Base-by-base conservation (phyloP, 1,140 invertebrate genomes). In the Aphelinus atriplicis region DNA sequence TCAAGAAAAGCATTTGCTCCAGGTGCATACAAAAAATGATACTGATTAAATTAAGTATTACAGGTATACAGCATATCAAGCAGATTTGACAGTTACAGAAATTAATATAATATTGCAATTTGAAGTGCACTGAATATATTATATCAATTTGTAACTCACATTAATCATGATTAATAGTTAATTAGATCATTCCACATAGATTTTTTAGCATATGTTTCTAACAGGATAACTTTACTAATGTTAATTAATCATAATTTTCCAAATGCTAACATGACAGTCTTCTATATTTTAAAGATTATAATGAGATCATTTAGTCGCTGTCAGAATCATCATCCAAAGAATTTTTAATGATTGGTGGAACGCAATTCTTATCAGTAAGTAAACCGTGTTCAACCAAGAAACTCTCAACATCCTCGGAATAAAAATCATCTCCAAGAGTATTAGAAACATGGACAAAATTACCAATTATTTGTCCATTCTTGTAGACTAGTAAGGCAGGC, bases 401-500 rank as follows among this genome's bases (percentile, higher is more conserved):
- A 75, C 91, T 91, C 88, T 98, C 95, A 7, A 99, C 92, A 89
- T 99, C 97, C 46, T 92, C 92, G 4, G 94, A 91, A 87, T 92
- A 96, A 88, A 98, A 98, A 81, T 98, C 96, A 2, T 90, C 91
- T 2, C 96, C 96, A 53, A 99, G 89, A 80, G 96, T 94, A 83
- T 97, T 93, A 9, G 93, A 92, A 10, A 99, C 81, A 48, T 93
- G 89, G 7, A 99, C 92, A 90, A 98, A 98, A 88, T 98, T 99
- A 6, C 96, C 96, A 82, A 99, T 93, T 6, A 99, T 88, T 81
- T 96, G 93, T 6, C 95, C 95, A 69, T 90, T 92, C 89, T 97
- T 97, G 83, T 99, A 99, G 0, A 96, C 92, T 46, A 99, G 87
- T 60, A 99, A 85, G 10, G 97, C 97, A 51, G 98, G 98, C 1